Evolutionary conservation across 1,140 invertebrate genomes (phyloP), one percentile per base, ranked within the genome.

Genomic region (Ceratoteleas bidentatus): DNA sequence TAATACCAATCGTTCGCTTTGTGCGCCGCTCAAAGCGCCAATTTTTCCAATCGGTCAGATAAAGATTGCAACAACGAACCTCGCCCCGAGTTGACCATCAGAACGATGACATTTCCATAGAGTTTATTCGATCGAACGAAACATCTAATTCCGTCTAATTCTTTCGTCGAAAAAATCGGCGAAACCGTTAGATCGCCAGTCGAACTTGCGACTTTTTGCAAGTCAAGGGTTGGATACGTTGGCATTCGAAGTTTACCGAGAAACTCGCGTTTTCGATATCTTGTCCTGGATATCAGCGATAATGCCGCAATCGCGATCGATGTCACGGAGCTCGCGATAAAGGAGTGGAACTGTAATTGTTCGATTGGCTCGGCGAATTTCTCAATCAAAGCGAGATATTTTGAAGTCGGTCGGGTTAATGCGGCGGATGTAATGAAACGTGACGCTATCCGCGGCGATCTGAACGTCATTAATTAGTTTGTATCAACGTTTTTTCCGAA

Each of bases 381-480:
- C 52, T 77, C 40, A 60, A 65, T 72, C 53, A 72, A 72, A 72
- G 15, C 13, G 49, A 13, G 47, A 61, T 60, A 79, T 72, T 66
- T 80, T 68, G 50, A 68, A 60, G 57, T 54, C 45, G 47, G n/a
- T 33, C 52, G 14, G 32, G 49, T 65, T 69, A 33, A 78, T 58
- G 13, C 38, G 34, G 50, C 53, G 47, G 16, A 61, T 34, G 49
- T 72, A 72, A 78, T 65, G 66, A 65, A 65, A 61, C 68, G 56
- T 68, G 76, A 80, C 69, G 10, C 73, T 80, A 80, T 80, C 76
- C 57, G 3, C 14, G n/a, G 15, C 34, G 6, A 80, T 80, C 58
- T 74, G 60, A 81, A 75, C 70, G 70, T 60, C 65, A 66, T 81
- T 81, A 81, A 81, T 75, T 81, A 81, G 78, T 75, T 81, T 75